A percentile compares a stretch with the other conserved stretches of the same genome.
These are phyloP conservation scores for Acronicta psi DNA, from an alignment of 2,888 invertebrate species.

Conservation along the genomic window DNA sequence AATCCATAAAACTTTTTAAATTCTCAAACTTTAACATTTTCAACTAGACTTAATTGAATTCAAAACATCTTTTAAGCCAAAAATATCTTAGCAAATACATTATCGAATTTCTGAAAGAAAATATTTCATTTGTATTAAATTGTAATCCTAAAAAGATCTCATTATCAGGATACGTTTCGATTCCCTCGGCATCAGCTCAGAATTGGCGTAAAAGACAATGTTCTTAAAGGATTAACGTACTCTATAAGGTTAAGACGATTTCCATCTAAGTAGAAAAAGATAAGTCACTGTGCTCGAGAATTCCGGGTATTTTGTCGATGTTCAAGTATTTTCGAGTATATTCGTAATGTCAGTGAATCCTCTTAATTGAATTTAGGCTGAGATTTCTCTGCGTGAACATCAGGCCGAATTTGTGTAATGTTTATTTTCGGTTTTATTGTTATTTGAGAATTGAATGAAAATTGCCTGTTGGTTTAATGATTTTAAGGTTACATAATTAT, in stretches of 20 bases:
- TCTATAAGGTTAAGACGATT: slow-evolving; percentile 58
- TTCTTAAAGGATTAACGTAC: slow-evolving; percentile 62
- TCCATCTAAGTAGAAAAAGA: slow-evolving; percentile 53
- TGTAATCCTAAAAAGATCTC: slow-evolving; percentile 43
- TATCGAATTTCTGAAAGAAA: slow-evolving; percentile 7
- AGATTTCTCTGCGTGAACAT: slow-evolving; percentile 31
- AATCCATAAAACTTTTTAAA: slow-evolving; percentile 27
- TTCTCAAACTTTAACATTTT: slow-evolving; percentile 8
- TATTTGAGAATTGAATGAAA: neutral
- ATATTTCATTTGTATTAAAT: slow-evolving; percentile 33
- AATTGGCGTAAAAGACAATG: slow-evolving; percentile 63
- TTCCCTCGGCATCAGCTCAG: slow-evolving; percentile 55
- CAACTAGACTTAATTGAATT: slow-evolving; percentile 5
- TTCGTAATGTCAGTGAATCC: slow-evolving; percentile 40
- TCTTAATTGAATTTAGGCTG: slow-evolving; percentile 52
- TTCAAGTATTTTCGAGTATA: slow-evolving; percentile 40
- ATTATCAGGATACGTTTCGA: slow-evolving; percentile 47
- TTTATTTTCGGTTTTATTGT: slow-evolving; percentile 12
- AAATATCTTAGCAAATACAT: neutral
- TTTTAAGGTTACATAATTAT: neutral
- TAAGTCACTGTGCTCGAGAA: slow-evolving; percentile 42
- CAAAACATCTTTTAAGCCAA: neutral
- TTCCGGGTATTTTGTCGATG: slow-evolving; percentile 32
- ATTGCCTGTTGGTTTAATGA: neutral
- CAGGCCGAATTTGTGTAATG: slow-evolving; percentile 7